Conservation (phyloP, 2,113 vertebrate species). For the Cryptoleucopteryx plumbea region DNA sequence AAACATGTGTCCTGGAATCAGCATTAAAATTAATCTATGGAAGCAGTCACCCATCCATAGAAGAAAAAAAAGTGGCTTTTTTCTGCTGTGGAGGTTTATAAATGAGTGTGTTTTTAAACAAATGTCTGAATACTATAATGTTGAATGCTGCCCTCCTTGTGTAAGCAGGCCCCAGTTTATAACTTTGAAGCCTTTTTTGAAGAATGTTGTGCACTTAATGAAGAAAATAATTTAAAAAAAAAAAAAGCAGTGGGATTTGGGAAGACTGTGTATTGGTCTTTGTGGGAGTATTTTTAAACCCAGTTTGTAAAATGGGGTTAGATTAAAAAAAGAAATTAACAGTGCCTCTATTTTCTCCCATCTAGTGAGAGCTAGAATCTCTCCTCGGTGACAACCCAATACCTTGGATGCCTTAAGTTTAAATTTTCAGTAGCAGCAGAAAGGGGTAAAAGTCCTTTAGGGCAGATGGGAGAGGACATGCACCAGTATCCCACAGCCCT, state of each 20-base stretch:
- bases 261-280: not conserved
- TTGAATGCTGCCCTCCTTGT: not conserved
- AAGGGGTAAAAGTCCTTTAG: not conserved
- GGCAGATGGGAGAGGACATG: fast-evolving
- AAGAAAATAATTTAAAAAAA: not conserved
- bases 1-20: not conserved
- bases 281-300: not conserved
- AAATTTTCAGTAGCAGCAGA: not conserved
- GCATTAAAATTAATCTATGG: not conserved
- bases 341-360: fast-evolving
- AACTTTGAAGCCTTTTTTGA: not conserved
- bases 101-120: not conserved
- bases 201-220: not conserved
- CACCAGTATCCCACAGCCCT: not conserved
- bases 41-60: not conserved
- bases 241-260: not conserved
- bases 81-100: not conserved
- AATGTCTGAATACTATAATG: not conserved
- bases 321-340: not conserved
- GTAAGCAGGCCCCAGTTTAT: not conserved
- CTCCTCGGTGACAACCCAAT: not conserved
- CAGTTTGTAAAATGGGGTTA: not conserved
- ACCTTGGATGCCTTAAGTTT: not conserved
- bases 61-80: not conserved
- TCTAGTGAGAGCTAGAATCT: not conserved